phyloP scores from a whole-genome alignment of 2,888 invertebrate species.

The Cephus spinipes region DNA sequence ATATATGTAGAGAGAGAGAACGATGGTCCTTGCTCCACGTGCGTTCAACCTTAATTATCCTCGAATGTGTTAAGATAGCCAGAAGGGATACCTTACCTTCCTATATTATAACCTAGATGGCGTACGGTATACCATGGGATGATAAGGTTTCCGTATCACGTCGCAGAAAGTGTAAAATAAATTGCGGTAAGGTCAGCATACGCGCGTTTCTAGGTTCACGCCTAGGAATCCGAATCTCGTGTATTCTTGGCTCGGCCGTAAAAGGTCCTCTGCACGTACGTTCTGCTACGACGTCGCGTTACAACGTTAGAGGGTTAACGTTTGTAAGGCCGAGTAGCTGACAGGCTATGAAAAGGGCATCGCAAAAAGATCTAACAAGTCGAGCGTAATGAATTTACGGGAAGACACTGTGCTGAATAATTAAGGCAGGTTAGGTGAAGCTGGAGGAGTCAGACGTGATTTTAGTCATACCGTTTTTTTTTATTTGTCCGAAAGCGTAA shows the following conservation, averaged over 20 bases:
- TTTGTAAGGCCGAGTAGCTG: neutral
- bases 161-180: neutral
- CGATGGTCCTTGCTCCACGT: no score
- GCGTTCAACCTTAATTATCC: no score
- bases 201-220: neutral
- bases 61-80: neutral
- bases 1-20: no score
- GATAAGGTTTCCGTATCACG: neutral
- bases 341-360: neutral
- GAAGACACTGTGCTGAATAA: neutral
- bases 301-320: neutral
- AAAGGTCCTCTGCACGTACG: neutral
- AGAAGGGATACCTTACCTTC: neutral
- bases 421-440: neutral
- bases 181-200: neutral
- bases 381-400: neutral
- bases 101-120: neutral
- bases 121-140: neutral
- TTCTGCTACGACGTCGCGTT: neutral
- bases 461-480: conserved; percentile 13
- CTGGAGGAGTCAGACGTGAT: neutral
- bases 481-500: conserved; percentile 6
- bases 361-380: neutral
- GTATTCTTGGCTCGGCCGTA: neutral
- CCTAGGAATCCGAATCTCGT: neutral